A percentile compares a stretch with the other conserved stretches of the same genome.
Conservation (phyloP, 1,140 invertebrate genomes). For the Drosophila sp. region DNA sequence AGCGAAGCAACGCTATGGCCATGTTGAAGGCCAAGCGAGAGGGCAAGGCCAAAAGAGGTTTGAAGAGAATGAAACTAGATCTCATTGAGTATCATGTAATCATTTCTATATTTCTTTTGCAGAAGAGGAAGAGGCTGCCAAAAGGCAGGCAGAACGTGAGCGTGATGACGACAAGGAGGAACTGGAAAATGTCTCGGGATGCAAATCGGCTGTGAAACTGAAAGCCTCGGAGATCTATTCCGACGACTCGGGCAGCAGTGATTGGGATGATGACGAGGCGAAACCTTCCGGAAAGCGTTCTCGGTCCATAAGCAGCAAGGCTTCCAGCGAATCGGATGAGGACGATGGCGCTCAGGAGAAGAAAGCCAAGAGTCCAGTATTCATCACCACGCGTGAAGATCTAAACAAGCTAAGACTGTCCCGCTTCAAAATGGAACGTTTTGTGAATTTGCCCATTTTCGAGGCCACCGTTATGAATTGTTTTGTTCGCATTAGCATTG, state of each 20-base stretch:
- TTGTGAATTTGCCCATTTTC: conserved; percentile 98
- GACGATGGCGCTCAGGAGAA: conserved; percentile 58
- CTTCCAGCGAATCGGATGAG: conserved; percentile 84
- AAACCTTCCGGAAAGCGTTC: conserved; percentile 84
- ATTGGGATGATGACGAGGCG: conserved; percentile 76
- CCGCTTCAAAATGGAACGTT: conserved; percentile 95
- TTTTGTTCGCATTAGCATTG: conserved; percentile 98
- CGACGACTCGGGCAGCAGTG: conserved; percentile 94
- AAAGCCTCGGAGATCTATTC: conserved; percentile 98
- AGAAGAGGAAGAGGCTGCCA: conserved; percentile 84
- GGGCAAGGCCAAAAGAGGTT: conserved; percentile 85
- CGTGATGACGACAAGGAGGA: conserved; percentile 89
- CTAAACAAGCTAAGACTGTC: conserved; percentile 94
- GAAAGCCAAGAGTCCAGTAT: conserved; percentile 84
- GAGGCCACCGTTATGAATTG: conserved; percentile 94
- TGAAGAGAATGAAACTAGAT: background rate
- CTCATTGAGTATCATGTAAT: background rate
- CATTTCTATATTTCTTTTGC: conserved; percentile 18
- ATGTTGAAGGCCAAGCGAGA: conserved; percentile 94
- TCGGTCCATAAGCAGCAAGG: conserved; percentile 83
- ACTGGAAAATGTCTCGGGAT: conserved; percentile 82
- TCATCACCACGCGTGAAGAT: conserved; percentile 91
- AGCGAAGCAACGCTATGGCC: conserved; percentile 95
- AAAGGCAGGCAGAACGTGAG: conserved; percentile 83
- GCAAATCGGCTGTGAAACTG: conserved; percentile 85